Evolutionary conservation across 2,888 invertebrate species (phyloP).

Genomic region (Amiota communis): DNA sequence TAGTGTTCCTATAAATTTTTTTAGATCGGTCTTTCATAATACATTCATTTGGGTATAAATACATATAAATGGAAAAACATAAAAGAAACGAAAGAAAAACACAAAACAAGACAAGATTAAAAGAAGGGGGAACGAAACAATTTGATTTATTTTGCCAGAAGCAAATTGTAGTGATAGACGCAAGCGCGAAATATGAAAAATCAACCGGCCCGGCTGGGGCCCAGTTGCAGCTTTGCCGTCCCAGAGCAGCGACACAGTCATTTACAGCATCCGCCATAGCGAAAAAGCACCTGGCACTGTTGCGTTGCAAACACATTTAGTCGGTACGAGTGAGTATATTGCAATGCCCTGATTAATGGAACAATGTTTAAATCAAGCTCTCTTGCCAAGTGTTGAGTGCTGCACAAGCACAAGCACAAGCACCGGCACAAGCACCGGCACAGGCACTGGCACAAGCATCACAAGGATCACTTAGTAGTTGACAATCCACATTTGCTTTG

Average conservation of each 20-base stretch:
- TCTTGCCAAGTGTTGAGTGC: conserved; percentile 62
- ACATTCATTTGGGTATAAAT: no score
- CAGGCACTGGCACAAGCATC: no score
- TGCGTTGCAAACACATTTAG: background rate
- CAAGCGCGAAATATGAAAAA: background rate
- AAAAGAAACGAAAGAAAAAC: background rate
- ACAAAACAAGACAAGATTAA: background rate
- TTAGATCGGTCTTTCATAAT: no score
- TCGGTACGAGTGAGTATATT: conserved; percentile 2
- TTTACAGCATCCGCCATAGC: conserved; percentile 28
- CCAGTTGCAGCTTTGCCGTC: background rate
- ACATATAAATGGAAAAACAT: no score
- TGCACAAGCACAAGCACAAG: conserved; percentile 35
- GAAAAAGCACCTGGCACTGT: conserved; percentile 22
- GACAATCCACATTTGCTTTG: conserved; percentile 1
- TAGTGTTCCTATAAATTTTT: no score
- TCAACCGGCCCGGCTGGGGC: background rate
- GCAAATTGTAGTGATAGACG: conserved; percentile 17
- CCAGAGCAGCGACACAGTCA: conserved; percentile 8
- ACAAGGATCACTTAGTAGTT: conserved; percentile 3
- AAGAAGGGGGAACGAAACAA: conserved; percentile 3
- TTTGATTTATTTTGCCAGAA: conserved; percentile 34
- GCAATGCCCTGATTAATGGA: conserved; percentile 56
- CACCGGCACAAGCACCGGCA: background rate
- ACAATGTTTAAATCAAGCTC: conserved; percentile 56